These are phyloP conservation scores for Gasterosteus aculeatus DNA, from an alignment of 2,113 vertebrate species.

Conservation along the genomic window DNA sequence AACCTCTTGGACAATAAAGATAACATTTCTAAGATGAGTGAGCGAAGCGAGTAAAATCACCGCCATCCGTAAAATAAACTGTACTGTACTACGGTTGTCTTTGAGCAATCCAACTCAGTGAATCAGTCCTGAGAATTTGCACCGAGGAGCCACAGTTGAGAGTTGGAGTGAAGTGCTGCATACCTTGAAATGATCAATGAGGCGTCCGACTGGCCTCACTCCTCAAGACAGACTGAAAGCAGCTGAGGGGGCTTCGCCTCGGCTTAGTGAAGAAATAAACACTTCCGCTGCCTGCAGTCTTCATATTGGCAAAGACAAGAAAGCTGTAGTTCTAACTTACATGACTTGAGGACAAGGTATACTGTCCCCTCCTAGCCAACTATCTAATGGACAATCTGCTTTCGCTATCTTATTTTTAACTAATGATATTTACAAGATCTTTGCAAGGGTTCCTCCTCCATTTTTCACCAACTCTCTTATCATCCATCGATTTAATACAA, in stretches of 20 bases:
- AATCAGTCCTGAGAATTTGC: no score
- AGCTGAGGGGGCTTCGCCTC: no score
- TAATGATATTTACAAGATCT: background rate
- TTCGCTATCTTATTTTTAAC: background rate
- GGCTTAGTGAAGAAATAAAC: no score
- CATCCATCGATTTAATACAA: conserved; percentile 7
- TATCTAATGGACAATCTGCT: background rate
- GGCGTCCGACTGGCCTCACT: background rate
- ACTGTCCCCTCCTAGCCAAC: background rate
- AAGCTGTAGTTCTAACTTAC: background rate
- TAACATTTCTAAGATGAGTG: no score
- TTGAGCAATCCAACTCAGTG: no score
- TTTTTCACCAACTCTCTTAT: background rate
- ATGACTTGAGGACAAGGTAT: background rate
- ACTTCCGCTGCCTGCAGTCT: no score
- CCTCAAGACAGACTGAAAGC: background rate
- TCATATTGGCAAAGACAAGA: background rate
- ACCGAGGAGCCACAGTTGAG: no score
- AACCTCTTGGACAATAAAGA: background rate
- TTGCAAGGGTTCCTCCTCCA: background rate
- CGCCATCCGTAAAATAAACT: no score
- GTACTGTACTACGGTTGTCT: no score
- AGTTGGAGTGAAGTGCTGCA: background rate
- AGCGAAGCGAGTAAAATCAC: no score
- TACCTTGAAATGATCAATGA: background rate